A percentile compares a stretch with the other conserved stretches of the same genome.
phyloP scores from a whole-genome alignment of 1,140 invertebrate species.

The Xylocopa sonorina region DNA sequence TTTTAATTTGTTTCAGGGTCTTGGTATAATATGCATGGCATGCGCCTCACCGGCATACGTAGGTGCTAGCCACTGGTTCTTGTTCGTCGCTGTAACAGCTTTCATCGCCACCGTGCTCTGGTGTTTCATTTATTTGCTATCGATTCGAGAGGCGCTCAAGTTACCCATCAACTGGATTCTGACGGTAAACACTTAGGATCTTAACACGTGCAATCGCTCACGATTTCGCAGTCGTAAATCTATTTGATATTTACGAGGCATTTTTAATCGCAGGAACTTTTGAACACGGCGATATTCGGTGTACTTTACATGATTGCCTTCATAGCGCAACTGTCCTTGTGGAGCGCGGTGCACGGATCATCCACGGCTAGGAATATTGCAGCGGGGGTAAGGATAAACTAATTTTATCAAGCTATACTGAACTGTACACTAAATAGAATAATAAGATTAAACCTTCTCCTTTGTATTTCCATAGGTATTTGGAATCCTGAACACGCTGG shows the following conservation, averaged over 20 bases:
- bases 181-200: conserved; percentile 89
- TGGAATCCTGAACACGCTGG: conserved; percentile 90
- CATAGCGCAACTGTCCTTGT: conserved; percentile 88
- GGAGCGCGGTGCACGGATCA: conserved; percentile 74
- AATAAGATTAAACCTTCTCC: too few species aligned
- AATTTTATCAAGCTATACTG: not conserved
- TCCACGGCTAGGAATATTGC: conserved; percentile 84
- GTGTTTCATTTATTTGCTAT: conserved; percentile 90
- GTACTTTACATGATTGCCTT: conserved; percentile 90
- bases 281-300: conserved; percentile 87
- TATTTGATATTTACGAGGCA: conserved; percentile 10
- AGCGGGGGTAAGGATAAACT: conserved; percentile 85
- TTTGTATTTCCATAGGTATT: conserved; percentile 85
- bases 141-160: conserved; percentile 89
- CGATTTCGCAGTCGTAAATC: not conserved
- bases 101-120: conserved; percentile 93
- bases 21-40: conserved; percentile 92
- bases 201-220: too few species aligned
- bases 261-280: conserved; percentile 86
- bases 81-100: conserved; percentile 90
- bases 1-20: conserved; percentile 84
- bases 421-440: not conserved
- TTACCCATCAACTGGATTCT: conserved; percentile 92
- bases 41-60: conserved; percentile 86
- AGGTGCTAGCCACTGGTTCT: conserved; percentile 89